Base-by-base conservation (phyloP, 35 echinoderm and acorn worm species). In the Diadema setosum region DNA sequence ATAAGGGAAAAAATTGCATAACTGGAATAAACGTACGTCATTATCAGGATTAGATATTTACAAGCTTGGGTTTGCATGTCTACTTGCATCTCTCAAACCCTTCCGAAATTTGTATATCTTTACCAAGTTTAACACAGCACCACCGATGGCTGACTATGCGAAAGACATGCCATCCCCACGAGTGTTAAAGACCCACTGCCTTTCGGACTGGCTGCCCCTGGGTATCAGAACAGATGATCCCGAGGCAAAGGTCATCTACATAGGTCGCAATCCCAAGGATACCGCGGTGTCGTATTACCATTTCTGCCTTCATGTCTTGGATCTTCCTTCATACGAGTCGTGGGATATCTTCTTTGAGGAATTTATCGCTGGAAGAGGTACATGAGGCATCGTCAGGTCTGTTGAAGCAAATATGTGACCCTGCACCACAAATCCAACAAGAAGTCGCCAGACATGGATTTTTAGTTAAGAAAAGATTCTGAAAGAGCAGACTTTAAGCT, bases 181-280 rank as follows among this genome's bases (percentile, higher is more conserved):
- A 21, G 20, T 44, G 11, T 7, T 78, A 9, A 78, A 78, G 23
- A 20, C 73, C 9, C 73, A 78, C 37, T 44, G 33, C 21, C 36
- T 24, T 20, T 0, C 36, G 2, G 1, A n/a, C 1, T 78, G 29
- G 1, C n/a, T 78, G 30, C 73, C 73, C 39, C 40, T 18, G 0
- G 73, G 25, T 42, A 44, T 78, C 34, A 42, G 73, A 6, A 78
- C 36, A 24, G 73, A 78, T 78, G 63, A 67, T 67, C 63, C 63
- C 7, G 37, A 67, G 37, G 63, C 63, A 27, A 67, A 67, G 5
- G 63, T 67, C 3, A 32, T 91, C 3, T 91, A 90, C 48, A 45
- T 91, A 3, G 83, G 32, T 5, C 39, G 89, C n/a, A 91, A 91
- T 39, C 89, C 89, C 35, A 91, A 91, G 48, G 89, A 91, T 50